Evolutionary conservation across 2,888 invertebrate genomes (phyloP), one percentile per base, ranked within the genome.

Genomic region (Kuschelorhynchus macadamiae): DNA sequence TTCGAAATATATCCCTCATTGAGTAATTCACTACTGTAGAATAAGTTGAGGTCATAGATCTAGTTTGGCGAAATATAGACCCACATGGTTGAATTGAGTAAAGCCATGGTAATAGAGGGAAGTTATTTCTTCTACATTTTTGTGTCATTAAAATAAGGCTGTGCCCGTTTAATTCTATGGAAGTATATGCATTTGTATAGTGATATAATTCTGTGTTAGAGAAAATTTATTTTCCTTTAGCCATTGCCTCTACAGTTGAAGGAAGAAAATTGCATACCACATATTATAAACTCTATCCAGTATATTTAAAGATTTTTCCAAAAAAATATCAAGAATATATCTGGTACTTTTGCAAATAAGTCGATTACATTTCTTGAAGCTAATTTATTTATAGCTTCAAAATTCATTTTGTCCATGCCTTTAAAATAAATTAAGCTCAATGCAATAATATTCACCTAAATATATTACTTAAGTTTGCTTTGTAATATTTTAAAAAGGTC

Each of bases 401-500:
- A 46, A n/a, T 46, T 46, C 46, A 46, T 46, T 46, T 46, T 46
- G 17, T 46, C 46, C 3, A n/a, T 8, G 9, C 46, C 46, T 42
- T n/a, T n/a, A n/a, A n/a, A n/a, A n/a, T n/a, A n/a, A n/a, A n/a
- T n/a, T n/a, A n/a, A n/a, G n/a, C n/a, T n/a, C n/a, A n/a, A n/a
- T n/a, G n/a, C n/a, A n/a, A n/a, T n/a, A n/a, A n/a, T n/a, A n/a
- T n/a, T n/a, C n/a, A n/a, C n/a, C n/a, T n/a, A n/a, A n/a, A n/a
- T n/a, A n/a, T n/a, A n/a, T n/a, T n/a, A n/a, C n/a, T n/a, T n/a
- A n/a, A n/a, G n/a, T n/a, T n/a, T n/a, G n/a, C n/a, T n/a, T n/a
- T n/a, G n/a, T n/a, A n/a, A n/a, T n/a, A n/a, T n/a, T n/a, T n/a
- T n/a, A n/a, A n/a, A n/a, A n/a, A n/a, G n/a, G n/a, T n/a, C n/a